Evolutionary conservation across 2,113 vertebrate genomes (phyloP).

Genomic region (Notarius lentiginosus): DNA sequence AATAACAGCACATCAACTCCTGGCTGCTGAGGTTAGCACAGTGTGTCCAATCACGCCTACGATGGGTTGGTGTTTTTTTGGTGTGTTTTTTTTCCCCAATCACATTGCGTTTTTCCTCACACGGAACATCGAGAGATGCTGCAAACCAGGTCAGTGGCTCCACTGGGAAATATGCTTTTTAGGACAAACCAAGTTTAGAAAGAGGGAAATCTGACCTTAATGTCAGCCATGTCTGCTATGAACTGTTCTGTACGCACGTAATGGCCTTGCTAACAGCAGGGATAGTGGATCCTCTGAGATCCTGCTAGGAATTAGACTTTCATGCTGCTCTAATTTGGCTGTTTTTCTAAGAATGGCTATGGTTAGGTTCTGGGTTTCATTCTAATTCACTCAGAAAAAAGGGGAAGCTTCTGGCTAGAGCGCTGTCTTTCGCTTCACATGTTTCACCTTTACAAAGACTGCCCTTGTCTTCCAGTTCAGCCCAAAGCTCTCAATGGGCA

Average conservation of each 20-base stretch:
- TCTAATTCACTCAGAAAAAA: constrained; percentile 8
- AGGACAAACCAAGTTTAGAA: constrained; percentile 17
- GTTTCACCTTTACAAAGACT: constrained; percentile 50
- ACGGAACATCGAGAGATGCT: constrained; percentile 4
- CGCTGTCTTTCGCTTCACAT: constrained; percentile 45
- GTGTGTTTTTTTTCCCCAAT: neutral
- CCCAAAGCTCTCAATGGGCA: constrained; percentile 42
- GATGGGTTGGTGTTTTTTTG: neutral
- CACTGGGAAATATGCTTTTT: constrained; percentile 17
- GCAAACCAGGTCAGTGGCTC: constrained; percentile 32
- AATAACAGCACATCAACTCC: constrained; percentile 9
- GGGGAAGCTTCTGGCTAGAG: neutral
- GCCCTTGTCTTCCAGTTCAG: constrained; percentile 41
- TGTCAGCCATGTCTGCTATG: constrained; percentile 14
- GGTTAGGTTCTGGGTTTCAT: constrained; percentile 12
- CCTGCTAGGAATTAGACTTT: constrained; percentile 1
- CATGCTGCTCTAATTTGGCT: constrained; percentile 5
- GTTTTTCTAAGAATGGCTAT: constrained; percentile 23
- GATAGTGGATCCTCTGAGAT: constrained; percentile 15
- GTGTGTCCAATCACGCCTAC: neutral
- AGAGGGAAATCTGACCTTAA: constrained; percentile 33
- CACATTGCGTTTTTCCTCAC: neutral
- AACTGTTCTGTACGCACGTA: constrained; percentile 2
- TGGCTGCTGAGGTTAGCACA: constrained; percentile 4
- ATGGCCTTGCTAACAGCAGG: constrained; percentile 16